Evolutionary conservation across 2,888 invertebrate genomes (phyloP), one percentile per base, ranked within the genome.

Genomic region (Habroteleia sp.): DNA sequence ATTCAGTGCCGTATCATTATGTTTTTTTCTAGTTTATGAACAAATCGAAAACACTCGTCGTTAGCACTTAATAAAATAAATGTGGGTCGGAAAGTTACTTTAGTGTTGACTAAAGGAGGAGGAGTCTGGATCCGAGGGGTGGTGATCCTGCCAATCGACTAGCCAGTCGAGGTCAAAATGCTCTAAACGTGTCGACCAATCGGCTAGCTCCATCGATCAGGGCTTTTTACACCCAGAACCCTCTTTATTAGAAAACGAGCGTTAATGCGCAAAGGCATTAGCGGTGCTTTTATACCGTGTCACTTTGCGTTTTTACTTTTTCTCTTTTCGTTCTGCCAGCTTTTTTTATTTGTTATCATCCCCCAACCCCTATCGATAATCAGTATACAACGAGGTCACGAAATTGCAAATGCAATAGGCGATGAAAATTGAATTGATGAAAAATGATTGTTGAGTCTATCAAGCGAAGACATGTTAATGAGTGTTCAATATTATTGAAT

Each of bases 211-310:
- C 81, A 87, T 87, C 86, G 87, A 87, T 87, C 84, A 83, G 82
- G 65, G 63, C 73, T 84, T 85, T 73, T 85, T 84, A 83, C 84
- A 81, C 83, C 81, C 81, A 82, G 84, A 81, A 81, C 82, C 84
- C 83, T 85, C 88, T 88, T 85, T 86, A 84, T 82, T 75, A 77
- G 68, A 23, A 69, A 83, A 84, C 82, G 84, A 86, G 88, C 86
- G 86, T 84, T 87, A 85, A 87, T 86, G 84, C 80, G 83, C 85
- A 83, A 83, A 84, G 79, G 84, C 85, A 87, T 88, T 87, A 88
- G 87, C 79, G 84, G 82, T 82, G 82, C 82, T 85, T 85, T 84
- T 81, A 69, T 74, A 82, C 82, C 76, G 80, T 84, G 83, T 83
- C 84, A 84, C 85, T 83, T 81, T 82, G 81, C 80, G n/a, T 79